Percentiles rank a stretch among this genome's conserved stretches.
Conservation (phyloP, 2,797 vertebrate genomes). For the Amblyraja radiata region DNA sequence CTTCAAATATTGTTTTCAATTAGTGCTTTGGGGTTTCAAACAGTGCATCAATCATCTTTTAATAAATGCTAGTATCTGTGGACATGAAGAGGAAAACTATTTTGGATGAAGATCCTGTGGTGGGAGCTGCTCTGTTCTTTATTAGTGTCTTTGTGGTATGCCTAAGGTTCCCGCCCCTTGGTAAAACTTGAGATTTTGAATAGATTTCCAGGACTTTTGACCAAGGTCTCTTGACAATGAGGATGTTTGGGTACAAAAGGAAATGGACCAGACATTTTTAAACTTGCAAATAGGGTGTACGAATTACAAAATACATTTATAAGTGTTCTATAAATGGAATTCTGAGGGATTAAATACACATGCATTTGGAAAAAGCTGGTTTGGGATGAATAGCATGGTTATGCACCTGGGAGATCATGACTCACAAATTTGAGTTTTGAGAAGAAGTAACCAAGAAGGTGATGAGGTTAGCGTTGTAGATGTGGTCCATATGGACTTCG, state of each 20-base stretch:
- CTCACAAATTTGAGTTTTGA: too few relatives aligned
- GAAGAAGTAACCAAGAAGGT: too few relatives aligned
- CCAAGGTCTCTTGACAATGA: neutral
- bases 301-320: neutral
- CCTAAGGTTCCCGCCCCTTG: neutral
- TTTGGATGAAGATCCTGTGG: neutral
- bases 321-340: neutral
- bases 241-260: neutral
- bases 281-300: neutral
- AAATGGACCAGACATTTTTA: neutral
- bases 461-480: too few relatives aligned
- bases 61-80: neutral
- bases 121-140: neutral
- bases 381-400: too few relatives aligned
- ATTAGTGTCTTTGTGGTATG: neutral
- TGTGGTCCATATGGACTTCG: too few relatives aligned
- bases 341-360: too few relatives aligned
- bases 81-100: neutral
- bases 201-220: neutral
- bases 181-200: neutral
- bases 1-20: neutral
- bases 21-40: neutral
- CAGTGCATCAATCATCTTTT: neutral
- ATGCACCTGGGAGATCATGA: too few relatives aligned
- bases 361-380: too few relatives aligned